phyloP scores from a whole-genome alignment of 2,797 vertebrate species.

The Odontamblyopus rebecca region DNA sequence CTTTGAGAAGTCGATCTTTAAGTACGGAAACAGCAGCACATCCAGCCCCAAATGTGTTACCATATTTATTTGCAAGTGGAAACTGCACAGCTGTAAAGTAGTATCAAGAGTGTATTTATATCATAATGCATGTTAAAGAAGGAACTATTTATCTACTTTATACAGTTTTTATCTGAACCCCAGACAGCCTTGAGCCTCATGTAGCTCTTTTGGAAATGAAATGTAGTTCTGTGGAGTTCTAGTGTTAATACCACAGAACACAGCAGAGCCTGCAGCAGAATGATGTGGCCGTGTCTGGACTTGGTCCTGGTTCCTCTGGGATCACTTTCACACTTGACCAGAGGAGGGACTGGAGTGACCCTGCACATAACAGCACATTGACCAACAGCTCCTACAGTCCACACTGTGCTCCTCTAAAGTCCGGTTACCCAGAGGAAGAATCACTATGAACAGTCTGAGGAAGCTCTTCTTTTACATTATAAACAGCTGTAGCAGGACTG shows the following conservation, averaged over 20 bases:
- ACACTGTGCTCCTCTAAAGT: slow-evolving; percentile 62
- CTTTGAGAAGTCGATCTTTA: too few species aligned
- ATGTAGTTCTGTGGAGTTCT: slow-evolving; percentile 16
- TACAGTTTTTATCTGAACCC: not conserved
- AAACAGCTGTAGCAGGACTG: too few species aligned
- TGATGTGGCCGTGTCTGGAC: slow-evolving; percentile 44
- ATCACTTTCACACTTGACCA: slow-evolving; percentile 77
- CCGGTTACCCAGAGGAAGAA: slow-evolving; percentile 54
- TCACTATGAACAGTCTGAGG: not conserved
- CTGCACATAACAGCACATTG: slow-evolving; percentile 69
- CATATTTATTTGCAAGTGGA: not conserved
- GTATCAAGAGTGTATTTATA: not conserved
- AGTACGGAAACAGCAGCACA: too few species aligned
- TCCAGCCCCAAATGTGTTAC: too few species aligned
- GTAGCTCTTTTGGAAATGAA: not conserved
- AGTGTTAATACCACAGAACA: slow-evolving; percentile 47
- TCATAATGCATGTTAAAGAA: not conserved
- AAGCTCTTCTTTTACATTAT: not conserved
- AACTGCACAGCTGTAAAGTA: not conserved
- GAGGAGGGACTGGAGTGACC: slow-evolving; percentile 67
- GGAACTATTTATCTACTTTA: not conserved
- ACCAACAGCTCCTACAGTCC: slow-evolving; percentile 65
- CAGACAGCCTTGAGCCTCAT: not conserved
- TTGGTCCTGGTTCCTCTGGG: slow-evolving; percentile 63
- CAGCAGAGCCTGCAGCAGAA: slow-evolving; percentile 36